Evolutionary conservation across 1,140 invertebrate species (phyloP), one percentile per base, ranked within the genome.

Genomic region (Phortica variegata): DNA sequence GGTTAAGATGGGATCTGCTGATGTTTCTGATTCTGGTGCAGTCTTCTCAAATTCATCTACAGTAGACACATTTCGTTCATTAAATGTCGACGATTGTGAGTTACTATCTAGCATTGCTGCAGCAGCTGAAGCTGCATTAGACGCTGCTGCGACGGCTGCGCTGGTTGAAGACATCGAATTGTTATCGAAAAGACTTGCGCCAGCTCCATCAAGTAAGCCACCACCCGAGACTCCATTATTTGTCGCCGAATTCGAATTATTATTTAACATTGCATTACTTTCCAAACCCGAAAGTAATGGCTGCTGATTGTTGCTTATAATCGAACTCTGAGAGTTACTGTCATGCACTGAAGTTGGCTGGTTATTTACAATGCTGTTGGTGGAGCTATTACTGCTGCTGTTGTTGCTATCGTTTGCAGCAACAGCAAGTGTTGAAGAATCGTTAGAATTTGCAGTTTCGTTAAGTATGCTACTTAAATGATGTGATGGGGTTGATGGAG

Each of bases 341-440:
- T 73, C 71, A 32, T 73, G 71, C 39, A 73, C 54, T n/a, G 71
- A 73, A 2, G 71, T 73, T 7, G 71, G 71, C 21, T 74, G 70
- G 43, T 74, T 74, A 51, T 73, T 73, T 9, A 73, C 71, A 20
- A 71, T 74, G 49, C 71, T 74, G 31, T 74, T 74, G 15, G 71
- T 73, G 42, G 71, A 71, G 40, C 71, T 73, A 45, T 74, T 74
- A 48, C 71, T 73, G 48, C 66, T 74, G 43, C 71, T 74, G 16
- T 74, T 73, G 53, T 74, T 74, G 52, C 71, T 73, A 10, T 73
- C 70, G 15, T 73, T 73, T 17, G 70, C 71, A 16, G 61, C 71
- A 18, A 73, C 65, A 2, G 70, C 70, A 36, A 73, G 31, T 7
- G 71, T 73, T 10, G 70, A 73, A 15, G 71, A 73, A 49, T 73